Evolutionary conservation across 2,888 invertebrate species (phyloP), one percentile per base, ranked within the genome.

Genomic region (Ichneumoninae sp.): DNA sequence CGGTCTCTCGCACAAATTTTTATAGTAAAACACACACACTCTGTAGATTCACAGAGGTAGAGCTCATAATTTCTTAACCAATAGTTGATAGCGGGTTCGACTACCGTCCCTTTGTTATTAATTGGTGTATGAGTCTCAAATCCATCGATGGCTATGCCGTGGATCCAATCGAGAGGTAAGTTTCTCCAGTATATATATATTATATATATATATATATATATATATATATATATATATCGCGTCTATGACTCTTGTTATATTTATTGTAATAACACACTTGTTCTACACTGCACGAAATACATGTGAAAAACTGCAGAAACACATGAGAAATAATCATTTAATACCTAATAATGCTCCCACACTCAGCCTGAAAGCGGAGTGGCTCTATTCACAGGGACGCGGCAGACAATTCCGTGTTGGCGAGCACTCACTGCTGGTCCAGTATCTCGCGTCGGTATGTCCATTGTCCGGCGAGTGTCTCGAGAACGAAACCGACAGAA

Each of bases 371-470:
- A 97, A 98, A 94, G 98, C 98, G 0, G 98, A 98, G 93, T 99
- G 98, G 98, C 94, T 98, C 81, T 98, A 98, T 94, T 98, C 98
- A 87, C 98, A 98, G 95, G 98, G 98, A 66, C 96, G 97, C 90
- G 98, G 98, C 0, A 95, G 98, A 83, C 97, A 98, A 93, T 98
- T 97, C 94, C 96, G 97, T 79, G 94, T 96, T 19, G 98, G 98
- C 0, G 98, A 98, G 91, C 98, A 98, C 89, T 94, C 95, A 16
- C 96, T 96, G 82, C 94, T 98, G 65, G 96, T 97, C 71, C 97
- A 97, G 88, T 98, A 98, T 94, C 95, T 98, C 69, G 96, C 97
- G 1, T 95, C 96, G 22, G 97, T 97, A 2, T 98, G 98, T 92
- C 98, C 98, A 0, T 94, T 97, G 87, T 97, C 97, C n/a, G 97